These are phyloP conservation scores for Cheilosia vernalis DNA, from an alignment of 2,888 invertebrate genomes.

Conservation along the genomic window DNA sequence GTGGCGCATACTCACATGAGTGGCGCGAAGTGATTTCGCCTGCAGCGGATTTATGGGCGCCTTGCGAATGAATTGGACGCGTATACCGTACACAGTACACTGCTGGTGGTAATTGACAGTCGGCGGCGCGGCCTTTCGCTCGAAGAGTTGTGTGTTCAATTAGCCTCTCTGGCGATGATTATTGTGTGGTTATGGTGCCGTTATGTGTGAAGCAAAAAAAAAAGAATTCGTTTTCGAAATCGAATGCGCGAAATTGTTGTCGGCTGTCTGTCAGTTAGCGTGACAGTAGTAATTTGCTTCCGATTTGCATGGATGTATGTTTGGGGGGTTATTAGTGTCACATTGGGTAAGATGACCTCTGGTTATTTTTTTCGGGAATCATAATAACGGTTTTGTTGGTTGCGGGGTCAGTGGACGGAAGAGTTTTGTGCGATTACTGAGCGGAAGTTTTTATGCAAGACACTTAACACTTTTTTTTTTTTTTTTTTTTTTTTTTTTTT, in stretches of 20 bases:
- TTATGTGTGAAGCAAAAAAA: neutral
- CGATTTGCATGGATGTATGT: constrained; percentile 64
- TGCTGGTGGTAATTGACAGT: constrained; percentile 39
- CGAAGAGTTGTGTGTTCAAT: constrained; percentile 61
- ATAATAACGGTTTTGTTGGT: constrained; percentile 2
- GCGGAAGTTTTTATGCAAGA: neutral
- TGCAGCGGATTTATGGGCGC: constrained; percentile 61
- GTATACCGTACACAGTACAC: neutral
- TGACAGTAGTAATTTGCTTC: constrained; percentile 64
- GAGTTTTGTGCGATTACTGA: neutral
- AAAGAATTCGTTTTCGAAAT: constrained; percentile 41
- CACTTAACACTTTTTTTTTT: constrained; percentile 25
- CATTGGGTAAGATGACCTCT: constrained; percentile 50
- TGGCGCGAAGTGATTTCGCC: constrained; percentile 54
- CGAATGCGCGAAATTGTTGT: constrained; percentile 51
- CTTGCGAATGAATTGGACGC: constrained; percentile 68
- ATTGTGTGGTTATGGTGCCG: constrained; percentile 3
- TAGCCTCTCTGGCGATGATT: constrained; percentile 50
- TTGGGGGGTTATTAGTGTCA: constrained; percentile 54
- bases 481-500: too few relatives aligned
- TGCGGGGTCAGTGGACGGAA: constrained; percentile 24
- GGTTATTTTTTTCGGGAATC: constrained; percentile 15
- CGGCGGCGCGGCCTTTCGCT: constrained; percentile 9
- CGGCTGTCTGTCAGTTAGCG: constrained; percentile 50
- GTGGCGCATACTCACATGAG: constrained; percentile 28